Percentiles rank a stretch among this genome's conserved stretches.
phyloP scores from a whole-genome alignment of 1,140 invertebrate species.

The Episyrphus balteatus region DNA sequence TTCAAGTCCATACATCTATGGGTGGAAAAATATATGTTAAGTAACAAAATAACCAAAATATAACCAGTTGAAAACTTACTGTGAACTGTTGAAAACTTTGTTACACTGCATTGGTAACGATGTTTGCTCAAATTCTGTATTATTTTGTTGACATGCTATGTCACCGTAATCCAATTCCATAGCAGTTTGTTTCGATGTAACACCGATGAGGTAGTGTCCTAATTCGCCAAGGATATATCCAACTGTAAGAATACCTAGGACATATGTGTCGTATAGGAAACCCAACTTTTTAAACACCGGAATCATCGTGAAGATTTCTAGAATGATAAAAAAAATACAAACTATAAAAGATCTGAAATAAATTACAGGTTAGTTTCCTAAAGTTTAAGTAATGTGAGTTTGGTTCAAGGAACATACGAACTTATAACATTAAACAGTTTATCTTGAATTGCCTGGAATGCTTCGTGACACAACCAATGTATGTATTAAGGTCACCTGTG shows the following conservation, averaged over 20 bases:
- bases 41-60: not conserved
- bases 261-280: slow-evolving; percentile 62
- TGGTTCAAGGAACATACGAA: too few relatives aligned
- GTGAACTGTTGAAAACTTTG: slow-evolving; percentile 18
- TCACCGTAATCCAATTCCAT: slow-evolving; percentile 80
- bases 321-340: too few relatives aligned
- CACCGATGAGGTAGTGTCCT: slow-evolving; percentile 79
- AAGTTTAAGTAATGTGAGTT: too few relatives aligned
- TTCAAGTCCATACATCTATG: slow-evolving; percentile 52
- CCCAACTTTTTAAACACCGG: slow-evolving; percentile 46
- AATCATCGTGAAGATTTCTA: slow-evolving; percentile 15
- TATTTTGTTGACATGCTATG: slow-evolving; percentile 70
- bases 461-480: too few relatives aligned
- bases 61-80: slow-evolving; percentile 2
- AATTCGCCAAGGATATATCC: slow-evolving; percentile 76
- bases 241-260: slow-evolving; percentile 61
- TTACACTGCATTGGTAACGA: slow-evolving; percentile 56
- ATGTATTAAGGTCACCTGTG: too few relatives aligned
- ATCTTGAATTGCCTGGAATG: too few relatives aligned
- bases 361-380: too few relatives aligned
- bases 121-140: slow-evolving; percentile 41
- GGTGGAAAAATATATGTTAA: slow-evolving; percentile 7
- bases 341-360: too few relatives aligned
- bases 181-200: slow-evolving; percentile 73
- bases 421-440: too few relatives aligned